Base-by-base conservation (phyloP, 2,888 invertebrate genomes). In the Marronus borbonicus region DNA sequence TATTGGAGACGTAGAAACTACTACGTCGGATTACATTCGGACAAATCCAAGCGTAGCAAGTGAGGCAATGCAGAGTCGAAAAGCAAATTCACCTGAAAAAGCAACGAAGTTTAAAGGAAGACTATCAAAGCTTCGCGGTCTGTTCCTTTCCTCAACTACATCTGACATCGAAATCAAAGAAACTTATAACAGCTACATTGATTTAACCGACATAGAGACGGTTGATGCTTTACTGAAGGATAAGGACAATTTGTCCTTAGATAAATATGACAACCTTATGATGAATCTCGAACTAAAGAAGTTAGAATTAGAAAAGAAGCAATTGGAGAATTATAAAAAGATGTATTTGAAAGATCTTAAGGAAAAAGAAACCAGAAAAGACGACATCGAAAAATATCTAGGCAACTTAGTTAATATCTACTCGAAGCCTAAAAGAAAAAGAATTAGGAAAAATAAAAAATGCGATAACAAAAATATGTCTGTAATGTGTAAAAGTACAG, bases 141-240 rank as follows among this genome's bases (percentile, higher is more conserved):
- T 72, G 39, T 76, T 81, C 76, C 69, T 76, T 52, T 72, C 76
- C 1, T 64, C 69, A 5, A 44, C 70, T 2, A 68, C 36, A 10
- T 79, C 79, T 1, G 79, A 79, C 24, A 76, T 76, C 14, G 62
- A 72, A 79, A 79, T 79, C 12, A 76, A 60, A 24, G 79, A 79
- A 74, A 79, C 79, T 49, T 72, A 79, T 58, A 79, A 76, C 44
- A 79, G 79, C 60, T 79, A 79, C 17, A 17, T 79, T 14, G 74
- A 79, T 31, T 64, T 79, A 12, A 55, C 31, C 7, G 79, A 79
- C 36, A n/a, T 79, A 14, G 76, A 79, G 39, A 64, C 79, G 1
- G 28, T 74, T 10, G 76, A 76, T 24, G 10, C 74, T n/a, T 74
- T 76, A 31, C 20, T 79, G 12, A 70, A 77, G 20, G 39, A 44